Percentiles rank a stretch among this genome's conserved stretches.
These are phyloP conservation scores for Nixonia krombeini DNA, from an alignment of 1,140 invertebrate species.

Conservation along the genomic window DNA sequence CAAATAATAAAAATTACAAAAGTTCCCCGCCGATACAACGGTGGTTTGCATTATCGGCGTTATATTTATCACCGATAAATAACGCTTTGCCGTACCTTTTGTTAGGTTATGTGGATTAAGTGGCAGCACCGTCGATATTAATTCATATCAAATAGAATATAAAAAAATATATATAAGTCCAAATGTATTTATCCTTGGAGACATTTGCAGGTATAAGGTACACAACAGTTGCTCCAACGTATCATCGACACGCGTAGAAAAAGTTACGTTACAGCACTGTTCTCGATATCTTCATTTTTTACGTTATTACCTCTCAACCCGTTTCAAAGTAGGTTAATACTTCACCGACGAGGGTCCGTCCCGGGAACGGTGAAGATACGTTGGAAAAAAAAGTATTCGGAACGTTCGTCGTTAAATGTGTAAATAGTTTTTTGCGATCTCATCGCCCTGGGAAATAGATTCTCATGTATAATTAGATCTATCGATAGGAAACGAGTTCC, in stretches of 20 bases:
- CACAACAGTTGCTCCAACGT: no score
- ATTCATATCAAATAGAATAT: no score
- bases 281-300: background rate
- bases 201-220: no score
- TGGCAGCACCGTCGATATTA: no score
- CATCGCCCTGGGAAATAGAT: slow-evolving; percentile 1
- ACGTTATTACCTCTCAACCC: background rate
- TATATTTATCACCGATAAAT: background rate
- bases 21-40: background rate
- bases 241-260: background rate
- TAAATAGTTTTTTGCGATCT: background rate
- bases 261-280: background rate
- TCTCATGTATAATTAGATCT: slow-evolving; percentile 7
- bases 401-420: background rate
- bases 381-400: background rate
- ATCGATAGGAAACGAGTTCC: slow-evolving; percentile 7
- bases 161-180: no score
- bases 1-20: slow-evolving; percentile 1
- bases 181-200: no score
- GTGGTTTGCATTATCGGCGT: background rate
- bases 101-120: no score
- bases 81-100: background rate
- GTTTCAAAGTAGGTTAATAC: slow-evolving; percentile 2
- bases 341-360: background rate
- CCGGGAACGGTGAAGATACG: background rate